phyloP scores from a whole-genome alignment of 2,797 vertebrate genomes.

The Trematomus bernacchii region DNA sequence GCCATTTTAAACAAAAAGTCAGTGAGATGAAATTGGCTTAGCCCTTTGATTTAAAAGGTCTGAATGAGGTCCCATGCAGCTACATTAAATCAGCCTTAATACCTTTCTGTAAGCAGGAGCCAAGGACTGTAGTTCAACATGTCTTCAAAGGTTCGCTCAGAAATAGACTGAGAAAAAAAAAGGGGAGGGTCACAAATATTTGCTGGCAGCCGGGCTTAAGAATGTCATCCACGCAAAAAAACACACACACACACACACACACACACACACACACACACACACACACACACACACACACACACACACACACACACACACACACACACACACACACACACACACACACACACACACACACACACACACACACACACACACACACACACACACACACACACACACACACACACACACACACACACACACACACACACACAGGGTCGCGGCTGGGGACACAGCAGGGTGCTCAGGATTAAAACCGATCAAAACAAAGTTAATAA shows the following conservation, averaged over 20 bases:
- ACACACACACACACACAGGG: conserved; percentile 27
- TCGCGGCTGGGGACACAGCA: conserved; percentile 64
- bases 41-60: conserved; percentile 61
- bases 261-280: too few relatives aligned
- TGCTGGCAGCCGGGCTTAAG: conserved; percentile 58
- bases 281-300: conserved; percentile 30
- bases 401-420: conserved; percentile 38
- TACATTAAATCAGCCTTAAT: conserved; percentile 75
- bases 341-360: conserved; percentile 33
- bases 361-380: too few relatives aligned
- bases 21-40: conserved; percentile 47
- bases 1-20: conserved; percentile 57
- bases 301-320: conserved; percentile 12
- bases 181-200: conserved; percentile 69
- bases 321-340: background rate
- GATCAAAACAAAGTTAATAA: conserved; percentile 88
- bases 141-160: conserved; percentile 67
- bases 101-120: conserved; percentile 60
- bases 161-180: conserved; percentile 64
- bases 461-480: conserved; percentile 81
- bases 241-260: background rate
- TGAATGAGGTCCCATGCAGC: conserved; percentile 57
- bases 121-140: conserved; percentile 67
- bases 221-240: conserved; percentile 55
- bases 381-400: background rate